Conservation (phyloP, 2,113 vertebrate species). For the Microtus richardsoni region DNA sequence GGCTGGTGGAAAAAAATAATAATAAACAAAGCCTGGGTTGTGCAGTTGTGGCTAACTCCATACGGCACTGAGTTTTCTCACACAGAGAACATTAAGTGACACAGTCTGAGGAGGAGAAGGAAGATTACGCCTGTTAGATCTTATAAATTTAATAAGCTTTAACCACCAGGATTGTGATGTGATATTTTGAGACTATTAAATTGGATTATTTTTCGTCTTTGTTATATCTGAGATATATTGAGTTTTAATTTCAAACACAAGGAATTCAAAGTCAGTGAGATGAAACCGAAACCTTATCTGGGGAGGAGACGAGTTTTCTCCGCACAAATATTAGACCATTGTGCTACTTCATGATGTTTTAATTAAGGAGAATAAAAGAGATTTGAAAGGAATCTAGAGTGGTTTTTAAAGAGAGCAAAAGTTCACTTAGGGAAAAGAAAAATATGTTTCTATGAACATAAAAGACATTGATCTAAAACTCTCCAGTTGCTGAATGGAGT, state of each 20-base stretch:
- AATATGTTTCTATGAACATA: slow-evolving; percentile 64
- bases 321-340: slow-evolving; percentile 56
- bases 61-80: slow-evolving; percentile 47
- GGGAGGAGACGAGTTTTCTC: slow-evolving; percentile 6
- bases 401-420: slow-evolving; percentile 52
- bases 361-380: slow-evolving; percentile 65
- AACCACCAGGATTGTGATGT: slow-evolving; percentile 47
- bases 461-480: slow-evolving; percentile 50
- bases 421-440: slow-evolving; percentile 58
- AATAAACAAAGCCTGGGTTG: slow-evolving; percentile 9
- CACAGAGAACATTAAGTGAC: slow-evolving; percentile 31
- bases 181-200: slow-evolving; percentile 59
- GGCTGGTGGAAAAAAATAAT: slow-evolving; percentile 6
- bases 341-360: slow-evolving; percentile 57
- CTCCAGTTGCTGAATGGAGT: not conserved
- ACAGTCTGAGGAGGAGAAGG: slow-evolving; percentile 31
- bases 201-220: slow-evolving; percentile 66
- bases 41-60: not conserved
- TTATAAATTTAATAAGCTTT: slow-evolving; percentile 53
- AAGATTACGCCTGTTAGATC: slow-evolving; percentile 24
- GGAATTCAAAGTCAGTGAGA: slow-evolving; percentile 71
- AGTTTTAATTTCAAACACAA: slow-evolving; percentile 67
- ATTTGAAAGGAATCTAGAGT: slow-evolving; percentile 59
- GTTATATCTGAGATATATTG: slow-evolving; percentile 60
- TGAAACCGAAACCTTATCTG: slow-evolving; percentile 68